Percentiles rank a stretch among this genome's conserved stretches.
Conservation (phyloP, 2,113 vertebrate genomes). For the Lontra canadensis region DNA sequence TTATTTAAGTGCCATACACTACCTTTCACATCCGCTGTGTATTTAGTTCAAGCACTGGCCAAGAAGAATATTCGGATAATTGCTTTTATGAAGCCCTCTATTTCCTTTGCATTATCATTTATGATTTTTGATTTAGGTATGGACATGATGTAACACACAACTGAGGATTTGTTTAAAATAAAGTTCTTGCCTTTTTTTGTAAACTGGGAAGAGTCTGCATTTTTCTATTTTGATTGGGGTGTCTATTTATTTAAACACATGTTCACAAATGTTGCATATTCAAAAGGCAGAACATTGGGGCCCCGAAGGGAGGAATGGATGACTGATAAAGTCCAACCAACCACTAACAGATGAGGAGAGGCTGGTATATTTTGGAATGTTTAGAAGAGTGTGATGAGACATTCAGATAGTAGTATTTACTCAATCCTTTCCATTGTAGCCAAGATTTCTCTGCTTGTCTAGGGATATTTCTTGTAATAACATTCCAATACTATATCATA, state of each 20-base stretch:
- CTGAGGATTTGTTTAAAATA: slow-evolving; percentile 82
- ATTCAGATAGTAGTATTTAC: not conserved
- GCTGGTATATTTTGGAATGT: not conserved
- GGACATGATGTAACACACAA: slow-evolving; percentile 81
- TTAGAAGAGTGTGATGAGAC: not conserved
- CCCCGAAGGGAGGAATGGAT: not conserved
- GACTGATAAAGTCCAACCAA: not conserved
- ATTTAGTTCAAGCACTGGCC: slow-evolving; percentile 80
- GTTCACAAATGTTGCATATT: slow-evolving; percentile 4
- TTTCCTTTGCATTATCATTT: slow-evolving; percentile 76
- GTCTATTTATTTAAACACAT: slow-evolving; percentile 44
- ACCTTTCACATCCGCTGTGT: slow-evolving; percentile 82
- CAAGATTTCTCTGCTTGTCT: not conserved
- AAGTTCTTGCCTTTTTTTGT: slow-evolving; percentile 84
- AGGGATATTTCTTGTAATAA: not conserved
- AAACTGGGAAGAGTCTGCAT: slow-evolving; percentile 51
- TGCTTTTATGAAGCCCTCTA: slow-evolving; percentile 81
- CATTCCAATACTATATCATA: not conserved
- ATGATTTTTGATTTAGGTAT: slow-evolving; percentile 77
- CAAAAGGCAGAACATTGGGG: not conserved
- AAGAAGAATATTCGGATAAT: slow-evolving; percentile 80
- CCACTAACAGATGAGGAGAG: not conserved
- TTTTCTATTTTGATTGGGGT: slow-evolving; percentile 44
- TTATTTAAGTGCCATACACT: slow-evolving; percentile 86
- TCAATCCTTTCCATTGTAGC: slow-evolving; percentile 26